Evolutionary conservation across 53 echinoderm and acorn worm species (phyloP).

Genomic region (Astropecten irregularis): DNA sequence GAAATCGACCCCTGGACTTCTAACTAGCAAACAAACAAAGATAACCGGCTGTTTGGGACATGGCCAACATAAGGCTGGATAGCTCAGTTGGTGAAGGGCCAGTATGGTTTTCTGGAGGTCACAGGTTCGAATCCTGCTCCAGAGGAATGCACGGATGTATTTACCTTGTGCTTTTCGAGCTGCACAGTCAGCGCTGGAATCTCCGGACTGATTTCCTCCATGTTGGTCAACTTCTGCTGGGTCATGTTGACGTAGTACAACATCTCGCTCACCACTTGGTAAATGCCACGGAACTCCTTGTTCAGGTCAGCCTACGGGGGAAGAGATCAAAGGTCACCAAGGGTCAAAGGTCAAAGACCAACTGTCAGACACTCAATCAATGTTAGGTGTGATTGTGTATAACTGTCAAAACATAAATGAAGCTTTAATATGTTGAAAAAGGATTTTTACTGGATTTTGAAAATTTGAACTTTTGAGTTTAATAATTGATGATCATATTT

Average conservation of each 20-base stretch:
- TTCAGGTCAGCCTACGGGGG: conserved; percentile 84
- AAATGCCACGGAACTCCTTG: conserved; percentile 91
- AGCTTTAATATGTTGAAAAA: not conserved
- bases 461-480: not conserved
- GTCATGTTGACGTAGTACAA: conserved; percentile 92
- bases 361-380: no score
- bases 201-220: conserved; percentile 87
- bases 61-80: no score
- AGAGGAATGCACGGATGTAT: no score
- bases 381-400: no score
- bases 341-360: not conserved
- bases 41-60: no score
- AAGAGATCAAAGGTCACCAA: not conserved
- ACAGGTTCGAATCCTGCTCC: no score
- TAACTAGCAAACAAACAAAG: no score
- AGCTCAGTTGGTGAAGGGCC: no score
- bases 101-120: no score
- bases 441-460: not conserved
- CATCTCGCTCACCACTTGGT: conserved; percentile 94
- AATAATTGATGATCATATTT: no score
- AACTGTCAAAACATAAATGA: no score
- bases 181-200: conserved; percentile 92
- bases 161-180: conserved; percentile 88
- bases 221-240: conserved; percentile 84
- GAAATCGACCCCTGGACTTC: no score